Conservation (phyloP, 2,797 vertebrate species). For the Tokudaia tokunoshimensis region DNA sequence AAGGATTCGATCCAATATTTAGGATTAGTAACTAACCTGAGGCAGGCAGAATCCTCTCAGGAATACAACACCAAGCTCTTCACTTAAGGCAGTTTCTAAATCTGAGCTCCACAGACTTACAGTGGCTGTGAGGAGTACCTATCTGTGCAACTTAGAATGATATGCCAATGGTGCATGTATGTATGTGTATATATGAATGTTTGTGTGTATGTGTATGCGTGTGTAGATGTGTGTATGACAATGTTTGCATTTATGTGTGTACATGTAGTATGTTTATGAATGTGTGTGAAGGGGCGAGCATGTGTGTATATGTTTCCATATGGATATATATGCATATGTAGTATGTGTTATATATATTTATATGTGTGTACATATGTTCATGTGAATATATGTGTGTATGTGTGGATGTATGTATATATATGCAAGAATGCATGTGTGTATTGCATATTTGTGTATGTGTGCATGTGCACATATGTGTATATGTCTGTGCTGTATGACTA, state of each 20-base stretch:
- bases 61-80: not conserved
- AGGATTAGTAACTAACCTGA: not conserved
- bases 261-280: not conserved
- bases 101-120: not conserved
- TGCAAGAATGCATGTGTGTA: not conserved
- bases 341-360: not conserved
- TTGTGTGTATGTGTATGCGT: not conserved
- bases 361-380: not conserved
- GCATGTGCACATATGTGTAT: not conserved
- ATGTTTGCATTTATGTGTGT: not conserved
- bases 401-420: no score
- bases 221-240: not conserved
- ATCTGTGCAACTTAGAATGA: not conserved
- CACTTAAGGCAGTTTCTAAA: not conserved
- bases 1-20: not conserved
- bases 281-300: not conserved
- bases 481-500: not conserved
- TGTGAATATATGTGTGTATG: not conserved
- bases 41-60: not conserved
- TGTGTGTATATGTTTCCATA: no score
- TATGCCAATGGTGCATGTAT: not conserved
- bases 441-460: not conserved
- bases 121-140: not conserved
- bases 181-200: not conserved
- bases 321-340: not conserved